These are phyloP conservation scores for Passer domesticus DNA, from an alignment of 2,113 vertebrate species.

Conservation along the genomic window DNA sequence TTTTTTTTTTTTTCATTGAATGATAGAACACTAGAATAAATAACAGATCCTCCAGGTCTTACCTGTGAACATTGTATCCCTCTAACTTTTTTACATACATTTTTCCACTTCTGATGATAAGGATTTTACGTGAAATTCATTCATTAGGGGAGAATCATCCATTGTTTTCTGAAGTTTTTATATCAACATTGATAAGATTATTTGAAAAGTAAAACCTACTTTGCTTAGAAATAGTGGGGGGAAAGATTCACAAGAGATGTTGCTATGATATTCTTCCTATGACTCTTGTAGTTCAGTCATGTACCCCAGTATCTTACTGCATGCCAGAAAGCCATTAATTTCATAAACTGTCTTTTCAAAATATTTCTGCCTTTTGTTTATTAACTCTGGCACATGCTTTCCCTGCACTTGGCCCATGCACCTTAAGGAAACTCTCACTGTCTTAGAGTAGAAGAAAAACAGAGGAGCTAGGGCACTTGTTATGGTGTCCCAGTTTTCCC, in stretches of 20 bases:
- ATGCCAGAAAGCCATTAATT: neutral
- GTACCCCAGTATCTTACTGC: neutral
- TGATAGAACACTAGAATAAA: neutral
- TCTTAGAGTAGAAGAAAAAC: neutral
- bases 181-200: neutral
- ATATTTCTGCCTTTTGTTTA: neutral
- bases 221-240: neutral
- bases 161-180: neutral
- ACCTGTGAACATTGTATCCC: neutral
- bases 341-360: neutral
- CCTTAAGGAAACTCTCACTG: neutral
- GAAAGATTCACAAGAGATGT: neutral
- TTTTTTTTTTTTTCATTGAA: neutral
- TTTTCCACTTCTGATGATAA: neutral
- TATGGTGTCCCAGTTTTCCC: neutral
- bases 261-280: neutral
- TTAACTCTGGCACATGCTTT: neutral
- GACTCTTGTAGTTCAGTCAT: neutral
- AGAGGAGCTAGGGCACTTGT: neutral
- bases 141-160: neutral
- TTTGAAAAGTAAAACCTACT: neutral
- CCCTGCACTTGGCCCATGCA: neutral
- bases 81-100: neutral
- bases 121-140: neutral
- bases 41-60: neutral